phyloP scores from a whole-genome alignment of 2,113 vertebrate genomes.

The Arvicanthis niloticus region DNA sequence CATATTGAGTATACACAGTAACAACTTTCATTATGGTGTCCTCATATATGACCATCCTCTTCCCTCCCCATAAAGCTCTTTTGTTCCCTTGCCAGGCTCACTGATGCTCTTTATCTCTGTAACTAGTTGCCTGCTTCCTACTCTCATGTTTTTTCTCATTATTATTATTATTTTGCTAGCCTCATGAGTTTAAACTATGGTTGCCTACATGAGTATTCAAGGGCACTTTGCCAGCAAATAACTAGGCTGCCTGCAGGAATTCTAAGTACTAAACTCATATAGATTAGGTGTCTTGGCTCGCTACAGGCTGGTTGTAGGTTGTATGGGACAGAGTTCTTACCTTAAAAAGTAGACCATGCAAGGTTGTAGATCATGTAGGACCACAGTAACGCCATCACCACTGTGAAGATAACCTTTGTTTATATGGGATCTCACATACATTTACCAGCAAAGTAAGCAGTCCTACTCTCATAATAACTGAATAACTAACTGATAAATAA shows the following conservation, averaged over 20 bases:
- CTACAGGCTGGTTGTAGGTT: not conserved
- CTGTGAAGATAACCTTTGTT: constrained; percentile 79
- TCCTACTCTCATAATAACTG: not conserved
- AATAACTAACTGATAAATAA: not conserved
- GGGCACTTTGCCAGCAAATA: not conserved
- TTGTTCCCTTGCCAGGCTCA: not conserved
- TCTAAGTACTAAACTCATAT: not conserved
- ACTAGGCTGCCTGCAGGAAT: not conserved
- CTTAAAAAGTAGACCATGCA: constrained; percentile 89
- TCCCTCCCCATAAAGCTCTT: too few species aligned
- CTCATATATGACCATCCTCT: not conserved
- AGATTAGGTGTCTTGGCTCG: not conserved
- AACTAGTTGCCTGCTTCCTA: not conserved
- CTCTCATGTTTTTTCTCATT: not conserved
- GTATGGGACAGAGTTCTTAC: constrained; percentile 76
- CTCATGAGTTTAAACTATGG: not conserved
- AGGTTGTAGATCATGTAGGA: constrained; percentile 88
- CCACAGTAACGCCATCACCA: constrained; percentile 86
- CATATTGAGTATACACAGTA: not conserved
- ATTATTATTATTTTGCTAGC: not conserved
- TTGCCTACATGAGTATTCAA: not conserved
- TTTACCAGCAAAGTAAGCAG: constrained; percentile 26
- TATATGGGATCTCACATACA: constrained; percentile 50
- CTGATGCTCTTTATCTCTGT: not conserved
- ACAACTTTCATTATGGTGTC: not conserved